Conservation (phyloP, 1,140 invertebrate genomes). For the Tetramorium parvispinum region DNA sequence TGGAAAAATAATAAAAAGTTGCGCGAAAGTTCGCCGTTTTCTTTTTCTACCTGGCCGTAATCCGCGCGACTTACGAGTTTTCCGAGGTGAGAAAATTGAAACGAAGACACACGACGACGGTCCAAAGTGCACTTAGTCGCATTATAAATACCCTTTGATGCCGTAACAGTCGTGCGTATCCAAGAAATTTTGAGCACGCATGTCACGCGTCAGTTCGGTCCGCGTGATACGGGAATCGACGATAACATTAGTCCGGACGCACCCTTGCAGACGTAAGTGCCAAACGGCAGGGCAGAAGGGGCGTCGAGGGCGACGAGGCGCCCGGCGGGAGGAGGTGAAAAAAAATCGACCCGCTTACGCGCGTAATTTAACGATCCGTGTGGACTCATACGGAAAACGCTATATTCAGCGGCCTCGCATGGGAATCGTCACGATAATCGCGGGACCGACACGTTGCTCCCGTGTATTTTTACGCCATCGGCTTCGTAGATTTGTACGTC, state of each 20-base stretch:
- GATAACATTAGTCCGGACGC: slow-evolving; percentile 1
- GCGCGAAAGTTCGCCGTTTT: no score
- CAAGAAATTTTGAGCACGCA: neutral
- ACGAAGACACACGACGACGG: no score
- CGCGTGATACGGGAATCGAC: neutral
- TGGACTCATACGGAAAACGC: slow-evolving; percentile 5
- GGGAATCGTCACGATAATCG: slow-evolving; percentile 45
- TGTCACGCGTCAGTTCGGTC: neutral
- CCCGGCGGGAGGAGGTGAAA: neutral
- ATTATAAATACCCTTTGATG: no score
- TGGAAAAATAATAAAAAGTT: no score
- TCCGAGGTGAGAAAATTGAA: no score
- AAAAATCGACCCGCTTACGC: slow-evolving; percentile 43
- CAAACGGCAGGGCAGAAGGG: neutral
- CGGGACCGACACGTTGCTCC: slow-evolving; percentile 20
- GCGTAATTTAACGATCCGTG: slow-evolving; percentile 36
- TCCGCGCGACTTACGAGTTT: no score
- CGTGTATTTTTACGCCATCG: slow-evolving; percentile 30
- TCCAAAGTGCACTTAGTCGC: no score
- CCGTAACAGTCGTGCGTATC: neutral
- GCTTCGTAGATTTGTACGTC: slow-evolving; percentile 4
- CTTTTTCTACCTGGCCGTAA: no score
- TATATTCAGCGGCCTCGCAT: slow-evolving; percentile 40
- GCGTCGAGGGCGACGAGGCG: slow-evolving; percentile 12
- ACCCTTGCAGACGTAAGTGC: neutral